Conservation (phyloP, 2,888 invertebrate species). For the Opisthograptis luteolata region DNA sequence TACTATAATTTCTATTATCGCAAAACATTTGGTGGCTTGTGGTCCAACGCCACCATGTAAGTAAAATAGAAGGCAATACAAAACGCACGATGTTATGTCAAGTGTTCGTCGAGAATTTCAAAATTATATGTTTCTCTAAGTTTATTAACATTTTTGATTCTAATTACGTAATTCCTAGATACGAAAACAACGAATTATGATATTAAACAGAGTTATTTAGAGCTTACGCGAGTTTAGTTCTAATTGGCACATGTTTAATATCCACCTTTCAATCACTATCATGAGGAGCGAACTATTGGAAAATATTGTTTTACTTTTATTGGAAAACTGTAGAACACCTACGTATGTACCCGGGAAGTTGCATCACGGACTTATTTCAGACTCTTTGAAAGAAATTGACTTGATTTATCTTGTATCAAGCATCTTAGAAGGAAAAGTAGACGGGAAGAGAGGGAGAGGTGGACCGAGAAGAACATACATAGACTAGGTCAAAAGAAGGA, state of each 20-base stretch:
- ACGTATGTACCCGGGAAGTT: not conserved
- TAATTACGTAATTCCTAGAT: slow-evolving; percentile 14
- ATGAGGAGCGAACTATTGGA: slow-evolving; percentile 25
- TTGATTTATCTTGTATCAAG: not conserved
- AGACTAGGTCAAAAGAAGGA: no score
- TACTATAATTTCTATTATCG: no score
- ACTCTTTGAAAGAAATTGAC: not conserved
- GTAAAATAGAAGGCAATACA: no score
- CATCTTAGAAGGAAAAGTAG: no score
- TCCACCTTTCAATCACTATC: slow-evolving; percentile 47
- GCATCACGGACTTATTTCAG: slow-evolving; percentile 4
- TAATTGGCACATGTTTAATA: slow-evolving; percentile 56
- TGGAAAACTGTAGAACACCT: slow-evolving; percentile 8
- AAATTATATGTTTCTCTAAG: no score
- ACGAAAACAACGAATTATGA: slow-evolving; percentile 36
- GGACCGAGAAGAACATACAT: no score
- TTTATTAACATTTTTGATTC: no score
- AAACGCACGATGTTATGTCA: no score
- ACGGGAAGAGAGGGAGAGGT: no score
- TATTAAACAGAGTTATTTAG: slow-evolving; percentile 48
- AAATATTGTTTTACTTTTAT: slow-evolving; percentile 20
- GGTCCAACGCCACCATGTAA: no score
- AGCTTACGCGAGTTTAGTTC: slow-evolving; percentile 40
- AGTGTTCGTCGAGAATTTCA: no score
- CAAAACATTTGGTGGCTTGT: no score